These are phyloP conservation scores for Daboia siamensis DNA, from an alignment of 2,113 vertebrate species.

Conservation along the genomic window DNA sequence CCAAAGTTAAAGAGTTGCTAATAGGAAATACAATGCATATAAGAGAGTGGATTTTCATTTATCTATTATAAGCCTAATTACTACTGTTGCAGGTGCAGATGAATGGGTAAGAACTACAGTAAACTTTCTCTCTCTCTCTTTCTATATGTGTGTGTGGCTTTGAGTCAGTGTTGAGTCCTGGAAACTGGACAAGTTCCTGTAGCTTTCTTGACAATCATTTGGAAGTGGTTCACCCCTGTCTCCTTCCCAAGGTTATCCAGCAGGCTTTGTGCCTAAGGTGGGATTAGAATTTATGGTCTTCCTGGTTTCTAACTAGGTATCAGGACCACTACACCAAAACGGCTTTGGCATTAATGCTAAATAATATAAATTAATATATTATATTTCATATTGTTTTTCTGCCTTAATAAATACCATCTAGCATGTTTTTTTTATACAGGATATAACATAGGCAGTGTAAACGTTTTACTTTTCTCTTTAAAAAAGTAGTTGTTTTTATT, in stretches of 20 bases:
- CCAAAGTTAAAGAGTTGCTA: not conserved
- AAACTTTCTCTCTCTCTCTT: no score
- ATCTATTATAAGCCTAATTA: not conserved
- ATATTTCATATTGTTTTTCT: not conserved
- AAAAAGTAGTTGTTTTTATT: conserved; percentile 44
- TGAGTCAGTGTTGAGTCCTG: not conserved
- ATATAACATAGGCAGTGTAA: not conserved
- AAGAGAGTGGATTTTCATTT: not conserved
- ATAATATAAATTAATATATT: not conserved
- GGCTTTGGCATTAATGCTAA: not conserved
- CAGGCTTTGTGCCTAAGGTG: not conserved
- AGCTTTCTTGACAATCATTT: not conserved
- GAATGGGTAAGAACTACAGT: not conserved
- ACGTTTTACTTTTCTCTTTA: conserved; percentile 13
- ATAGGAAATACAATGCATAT: not conserved
- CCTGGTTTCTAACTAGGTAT: not conserved
- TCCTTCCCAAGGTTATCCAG: not conserved
- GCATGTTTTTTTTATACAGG: not conserved
- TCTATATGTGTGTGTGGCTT: not conserved
- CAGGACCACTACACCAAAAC: not conserved
- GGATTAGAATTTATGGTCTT: not conserved
- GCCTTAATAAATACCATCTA: not conserved
- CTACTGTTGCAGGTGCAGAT: not conserved
- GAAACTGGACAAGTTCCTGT: not conserved
- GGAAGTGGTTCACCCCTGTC: not conserved